Percentiles rank a stretch among this genome's conserved stretches.
phyloP scores from a whole-genome alignment of 2,113 vertebrate species.

The Rostratula benghalensis region DNA sequence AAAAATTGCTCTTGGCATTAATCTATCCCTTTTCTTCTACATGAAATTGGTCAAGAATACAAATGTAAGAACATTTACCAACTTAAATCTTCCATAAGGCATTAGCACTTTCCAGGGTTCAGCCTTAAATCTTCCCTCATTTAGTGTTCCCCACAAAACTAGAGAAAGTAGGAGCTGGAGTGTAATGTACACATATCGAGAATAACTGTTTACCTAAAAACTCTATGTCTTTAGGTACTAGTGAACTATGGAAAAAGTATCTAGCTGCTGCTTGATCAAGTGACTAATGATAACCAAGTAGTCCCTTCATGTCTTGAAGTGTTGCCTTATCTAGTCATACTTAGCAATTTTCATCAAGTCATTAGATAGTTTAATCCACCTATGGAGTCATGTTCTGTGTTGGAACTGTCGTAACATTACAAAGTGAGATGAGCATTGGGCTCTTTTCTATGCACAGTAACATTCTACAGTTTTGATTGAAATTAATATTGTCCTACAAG shows the following conservation, averaged over 20 bases:
- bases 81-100: neutral
- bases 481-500: neutral
- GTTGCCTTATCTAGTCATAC: neutral
- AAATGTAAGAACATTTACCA: neutral
- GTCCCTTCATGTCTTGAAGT: neutral
- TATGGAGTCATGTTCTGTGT: neutral
- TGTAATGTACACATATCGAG: neutral
- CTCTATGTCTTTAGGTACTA: neutral
- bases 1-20: neutral
- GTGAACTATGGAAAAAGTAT: neutral
- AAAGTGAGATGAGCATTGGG: neutral
- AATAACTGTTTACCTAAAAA: neutral
- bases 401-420: neutral
- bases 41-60: neutral
- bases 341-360: neutral
- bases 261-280: neutral
- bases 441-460: neutral
- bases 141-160: neutral
- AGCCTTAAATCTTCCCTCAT: neutral
- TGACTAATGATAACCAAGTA: neutral
- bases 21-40: neutral
- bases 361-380: neutral
- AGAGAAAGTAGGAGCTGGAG: neutral
- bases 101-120: neutral
- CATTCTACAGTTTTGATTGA: neutral